Conservation (phyloP, 2,113 vertebrate species). For the Antigone vipio region DNA sequence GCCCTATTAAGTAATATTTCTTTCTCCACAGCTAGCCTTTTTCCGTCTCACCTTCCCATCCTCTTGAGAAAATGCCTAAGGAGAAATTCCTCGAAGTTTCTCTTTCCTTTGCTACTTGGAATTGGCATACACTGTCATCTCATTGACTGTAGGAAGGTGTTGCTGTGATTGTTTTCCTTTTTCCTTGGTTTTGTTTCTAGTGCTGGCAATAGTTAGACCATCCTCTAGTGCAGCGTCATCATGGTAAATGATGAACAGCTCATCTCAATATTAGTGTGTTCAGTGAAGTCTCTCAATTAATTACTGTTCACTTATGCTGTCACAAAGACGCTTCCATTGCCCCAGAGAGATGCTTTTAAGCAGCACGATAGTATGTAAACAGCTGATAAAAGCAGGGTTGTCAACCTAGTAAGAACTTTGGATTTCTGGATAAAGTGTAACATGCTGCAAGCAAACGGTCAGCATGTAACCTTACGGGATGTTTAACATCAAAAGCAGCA, state of each 20-base stretch:
- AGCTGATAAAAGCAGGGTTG: background rate
- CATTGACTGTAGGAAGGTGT: background rate
- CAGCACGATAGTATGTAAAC: background rate
- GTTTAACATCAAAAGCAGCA: background rate
- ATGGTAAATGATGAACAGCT: background rate
- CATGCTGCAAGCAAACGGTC: background rate
- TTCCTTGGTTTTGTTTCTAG: background rate
- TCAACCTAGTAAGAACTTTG: background rate
- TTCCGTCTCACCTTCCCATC: background rate
- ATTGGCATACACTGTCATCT: background rate
- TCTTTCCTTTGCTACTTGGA: background rate
- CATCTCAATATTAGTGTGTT: background rate
- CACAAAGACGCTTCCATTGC: background rate
- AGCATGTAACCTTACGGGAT: background rate
- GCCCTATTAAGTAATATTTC: background rate
- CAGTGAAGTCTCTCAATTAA: background rate
- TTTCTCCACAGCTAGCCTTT: background rate
- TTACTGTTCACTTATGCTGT: background rate
- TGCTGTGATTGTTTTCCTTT: background rate
- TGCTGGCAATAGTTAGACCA: background rate
- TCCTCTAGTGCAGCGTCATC: accelerated
- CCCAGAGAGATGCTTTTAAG: background rate
- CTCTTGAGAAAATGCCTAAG: background rate
- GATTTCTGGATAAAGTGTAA: background rate
- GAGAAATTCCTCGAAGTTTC: background rate